phyloP scores from a whole-genome alignment of 1,140 invertebrate genomes.

The Stegodyphus mimosarum region DNA sequence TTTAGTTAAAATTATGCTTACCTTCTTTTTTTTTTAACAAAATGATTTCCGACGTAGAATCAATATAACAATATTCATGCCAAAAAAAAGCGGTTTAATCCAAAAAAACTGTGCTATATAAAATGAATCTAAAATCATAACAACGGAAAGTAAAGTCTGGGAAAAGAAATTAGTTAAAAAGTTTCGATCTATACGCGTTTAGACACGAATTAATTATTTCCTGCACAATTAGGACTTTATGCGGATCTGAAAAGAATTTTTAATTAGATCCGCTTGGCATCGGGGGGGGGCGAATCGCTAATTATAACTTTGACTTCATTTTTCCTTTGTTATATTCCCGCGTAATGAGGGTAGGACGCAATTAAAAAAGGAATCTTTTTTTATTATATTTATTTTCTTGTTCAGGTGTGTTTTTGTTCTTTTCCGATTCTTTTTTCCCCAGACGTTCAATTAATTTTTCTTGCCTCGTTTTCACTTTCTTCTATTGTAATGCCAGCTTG shows the following conservation, averaged over 20 bases:
- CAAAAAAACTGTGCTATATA: too few species aligned
- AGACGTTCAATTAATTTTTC: not conserved
- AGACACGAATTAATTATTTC: conserved; percentile 34
- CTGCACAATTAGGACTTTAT: conserved; percentile 13
- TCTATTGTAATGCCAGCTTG: too few species aligned
- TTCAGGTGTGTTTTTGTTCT: not conserved
- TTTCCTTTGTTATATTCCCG: conserved; percentile 3
- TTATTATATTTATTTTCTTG: conserved; percentile 13
- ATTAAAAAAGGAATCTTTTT: not conserved
- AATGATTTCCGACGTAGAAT: not conserved
- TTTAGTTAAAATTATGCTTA: not conserved
- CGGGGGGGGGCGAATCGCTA: not conserved
- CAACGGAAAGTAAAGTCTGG: too few species aligned
- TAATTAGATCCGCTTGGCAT: conserved; percentile 30
- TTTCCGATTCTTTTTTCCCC: not conserved
- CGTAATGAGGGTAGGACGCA: conserved; percentile 28
- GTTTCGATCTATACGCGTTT: too few species aligned
- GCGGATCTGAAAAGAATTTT: conserved; percentile 23
- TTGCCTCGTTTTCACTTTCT: not conserved
- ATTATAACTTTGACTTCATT: not conserved
- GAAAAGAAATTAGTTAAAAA: too few species aligned
- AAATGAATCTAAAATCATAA: too few species aligned
- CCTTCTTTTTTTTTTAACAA: not conserved
- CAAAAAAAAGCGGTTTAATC: too few species aligned
- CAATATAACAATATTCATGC: too few species aligned